Evolutionary conservation across 2,797 vertebrate species (phyloP), one percentile per base, ranked within the genome.

Genomic region (Rachycentron canadum): DNA sequence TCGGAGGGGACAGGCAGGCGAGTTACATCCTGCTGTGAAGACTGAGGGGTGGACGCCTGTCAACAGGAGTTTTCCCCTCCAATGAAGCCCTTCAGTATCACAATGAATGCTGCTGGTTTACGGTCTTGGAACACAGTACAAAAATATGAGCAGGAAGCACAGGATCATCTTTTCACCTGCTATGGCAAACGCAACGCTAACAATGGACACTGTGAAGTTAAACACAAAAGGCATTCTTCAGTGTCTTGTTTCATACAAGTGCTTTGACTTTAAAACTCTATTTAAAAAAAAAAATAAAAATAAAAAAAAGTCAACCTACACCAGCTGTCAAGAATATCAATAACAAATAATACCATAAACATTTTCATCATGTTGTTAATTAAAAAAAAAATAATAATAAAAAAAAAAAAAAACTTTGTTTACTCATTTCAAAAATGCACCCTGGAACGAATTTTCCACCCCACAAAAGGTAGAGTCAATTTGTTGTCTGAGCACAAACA

Each of bases 141-240:
- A 88, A 87, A 86, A 79, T 19, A 85, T 55, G 34, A 82, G 88
- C 89, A 79, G 79, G 74, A 87, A 90, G 83, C 78, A 88, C 86
- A 86, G 74, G 61, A 90, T 73, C 6, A 23, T 70, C 30, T 60
- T 21, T 59, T 89, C 81, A 88, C 88, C 89, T 90, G 87, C 92
- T 92, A 90, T 86, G 91, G 93, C 93, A 93, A 96, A 88, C 76
- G 69, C 65, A 79, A 87, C 75, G 25, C 86, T 17, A 68, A 90
- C 59, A 91, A 49, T 80, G 73, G 76, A 90, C 83, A 88, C 79
- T 88, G 79, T 85, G 85, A 86, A 58, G 69, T 65, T 57, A 16
- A 86, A 88, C 79, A 81, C 62, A 86, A 85, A 85, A 83, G 86
- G 79, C 76, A 82, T 79, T 76, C 60, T 81, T 86, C 73, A 71